Conservation (phyloP, 35 echinoderm and acorn worm genomes). For the Heliocidaris erythrogramma region DNA sequence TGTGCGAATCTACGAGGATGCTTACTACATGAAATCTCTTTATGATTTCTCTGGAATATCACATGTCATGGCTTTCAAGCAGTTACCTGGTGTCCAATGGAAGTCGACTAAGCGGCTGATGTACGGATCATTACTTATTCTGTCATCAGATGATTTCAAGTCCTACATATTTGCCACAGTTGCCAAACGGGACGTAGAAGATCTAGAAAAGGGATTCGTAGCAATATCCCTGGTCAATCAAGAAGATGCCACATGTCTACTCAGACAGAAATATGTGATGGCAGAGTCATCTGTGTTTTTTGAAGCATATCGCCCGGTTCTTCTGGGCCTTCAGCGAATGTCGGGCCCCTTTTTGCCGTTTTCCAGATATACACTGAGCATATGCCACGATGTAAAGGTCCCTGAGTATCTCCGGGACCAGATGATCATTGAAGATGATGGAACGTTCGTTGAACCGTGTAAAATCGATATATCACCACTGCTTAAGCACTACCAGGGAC, state of each 20-base stretch:
- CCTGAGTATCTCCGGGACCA: slow-evolving; percentile 52
- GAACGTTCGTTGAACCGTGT: not conserved
- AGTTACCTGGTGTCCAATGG: slow-evolving; percentile 61
- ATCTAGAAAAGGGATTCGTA: slow-evolving; percentile 52
- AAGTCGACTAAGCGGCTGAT: slow-evolving; percentile 70
- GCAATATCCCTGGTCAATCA: slow-evolving; percentile 51
- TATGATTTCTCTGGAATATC: not conserved
- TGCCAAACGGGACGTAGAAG: slow-evolving; percentile 59
- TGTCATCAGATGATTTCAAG: slow-evolving; percentile 82
- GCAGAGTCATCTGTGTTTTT: slow-evolving; percentile 81
- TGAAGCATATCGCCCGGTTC: slow-evolving; percentile 83
- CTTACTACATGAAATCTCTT: not conserved
- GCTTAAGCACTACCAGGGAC: not conserved
- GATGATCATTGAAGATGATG: not conserved
- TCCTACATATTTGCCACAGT: slow-evolving; percentile 78
- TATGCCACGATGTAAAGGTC: slow-evolving; percentile 19
- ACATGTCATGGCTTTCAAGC: not conserved
- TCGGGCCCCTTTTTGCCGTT: slow-evolving; percentile 59
- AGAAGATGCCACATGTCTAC: not conserved
- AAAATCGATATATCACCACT: not conserved
- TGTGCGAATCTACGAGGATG: slow-evolving; percentile 65
- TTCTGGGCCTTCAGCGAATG: slow-evolving; percentile 70
- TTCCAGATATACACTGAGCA: slow-evolving; percentile 52
- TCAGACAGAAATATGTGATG: slow-evolving; percentile 57
- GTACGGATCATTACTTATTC: slow-evolving; percentile 79